Conservation (phyloP, 2,113 vertebrate species). For the Neogobius melanostomus region DNA sequence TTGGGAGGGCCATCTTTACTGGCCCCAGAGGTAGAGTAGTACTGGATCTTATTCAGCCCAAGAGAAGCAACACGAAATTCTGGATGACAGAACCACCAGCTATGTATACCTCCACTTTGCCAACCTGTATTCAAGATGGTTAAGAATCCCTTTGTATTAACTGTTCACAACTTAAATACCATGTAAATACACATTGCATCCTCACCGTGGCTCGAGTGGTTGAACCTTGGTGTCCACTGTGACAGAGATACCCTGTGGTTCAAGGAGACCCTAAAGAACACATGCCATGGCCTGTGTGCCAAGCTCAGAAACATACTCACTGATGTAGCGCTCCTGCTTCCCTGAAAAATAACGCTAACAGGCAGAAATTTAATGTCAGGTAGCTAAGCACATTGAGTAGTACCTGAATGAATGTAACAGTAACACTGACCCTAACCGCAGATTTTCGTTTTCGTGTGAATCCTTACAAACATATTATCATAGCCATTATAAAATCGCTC, state of each 20-base stretch:
- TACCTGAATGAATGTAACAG: conserved; percentile 15
- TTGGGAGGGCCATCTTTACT: conserved; percentile 67
- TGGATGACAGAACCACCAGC: conserved; percentile 69
- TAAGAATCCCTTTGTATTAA: not conserved
- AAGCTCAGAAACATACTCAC: conserved; percentile 77
- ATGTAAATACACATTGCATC: not conserved
- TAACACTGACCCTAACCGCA: not conserved
- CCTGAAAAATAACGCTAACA: conserved; percentile 48
- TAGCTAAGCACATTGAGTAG: conserved; percentile 4
- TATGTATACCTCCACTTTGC: conserved; percentile 73
- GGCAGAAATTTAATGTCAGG: conserved; percentile 12
- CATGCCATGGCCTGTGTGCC: conserved; percentile 76
- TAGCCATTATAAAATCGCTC: not conserved
- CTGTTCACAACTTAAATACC: not conserved
- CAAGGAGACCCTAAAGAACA: conserved; percentile 75
- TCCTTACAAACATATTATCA: not conserved
- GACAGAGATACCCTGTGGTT: conserved; percentile 62
- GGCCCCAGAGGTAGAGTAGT: conserved; percentile 80
- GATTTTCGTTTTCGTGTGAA: conserved; percentile 28
- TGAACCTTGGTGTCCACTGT: conserved; percentile 49
- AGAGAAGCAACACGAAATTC: conserved; percentile 70
- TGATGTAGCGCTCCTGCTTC: conserved; percentile 30
- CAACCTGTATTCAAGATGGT: conserved; percentile 75
- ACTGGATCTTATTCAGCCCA: conserved; percentile 77
- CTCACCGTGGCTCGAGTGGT: conserved; percentile 66